phyloP scores from a whole-genome alignment of 1,140 invertebrate species.

The Eupristina koningsbergeri region DNA sequence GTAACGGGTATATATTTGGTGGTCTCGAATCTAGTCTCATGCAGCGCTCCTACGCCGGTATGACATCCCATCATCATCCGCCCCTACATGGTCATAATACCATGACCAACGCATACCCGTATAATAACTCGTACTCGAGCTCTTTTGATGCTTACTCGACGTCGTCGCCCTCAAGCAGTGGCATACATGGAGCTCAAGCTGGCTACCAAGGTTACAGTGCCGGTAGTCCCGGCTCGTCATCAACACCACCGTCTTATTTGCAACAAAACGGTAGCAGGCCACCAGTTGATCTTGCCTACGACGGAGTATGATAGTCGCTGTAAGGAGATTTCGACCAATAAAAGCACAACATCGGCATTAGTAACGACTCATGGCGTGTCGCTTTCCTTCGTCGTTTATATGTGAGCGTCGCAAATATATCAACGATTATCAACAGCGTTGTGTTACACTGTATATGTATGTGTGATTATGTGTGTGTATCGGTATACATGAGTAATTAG shows the following conservation, averaged over 20 bases:
- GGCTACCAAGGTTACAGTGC: conserved; percentile 68
- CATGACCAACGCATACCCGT: conserved; percentile 69
- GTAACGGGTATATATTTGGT: conserved; percentile 69
- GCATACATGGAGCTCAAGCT: conserved; percentile 66
- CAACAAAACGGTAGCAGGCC: conserved; percentile 64
- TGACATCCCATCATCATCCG: conserved; percentile 61
- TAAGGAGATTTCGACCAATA: conserved; percentile 47
- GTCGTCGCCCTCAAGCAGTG: conserved; percentile 64
- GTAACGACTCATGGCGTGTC: background rate
- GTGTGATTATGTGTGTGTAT: background rate
- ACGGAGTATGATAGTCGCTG: conserved; percentile 72
- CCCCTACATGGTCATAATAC: conserved; percentile 62
- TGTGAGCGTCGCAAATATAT: background rate
- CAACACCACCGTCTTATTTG: conserved; percentile 69
- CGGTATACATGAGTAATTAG: background rate
- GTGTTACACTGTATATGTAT: background rate
- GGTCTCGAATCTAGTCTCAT: conserved; percentile 70
- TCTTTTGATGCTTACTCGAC: conserved; percentile 70
- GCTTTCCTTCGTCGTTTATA: background rate
- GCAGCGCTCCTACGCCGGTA: conserved; percentile 68
- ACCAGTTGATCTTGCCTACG: conserved; percentile 70
- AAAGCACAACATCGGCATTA: background rate
- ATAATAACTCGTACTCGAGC: conserved; percentile 69
- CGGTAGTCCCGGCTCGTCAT: conserved; percentile 62
- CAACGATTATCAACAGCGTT: background rate